Percentiles rank a stretch among this genome's conserved stretches.
phyloP scores from a whole-genome alignment of 1,140 invertebrate species.

The Rhagoletis pomonella region DNA sequence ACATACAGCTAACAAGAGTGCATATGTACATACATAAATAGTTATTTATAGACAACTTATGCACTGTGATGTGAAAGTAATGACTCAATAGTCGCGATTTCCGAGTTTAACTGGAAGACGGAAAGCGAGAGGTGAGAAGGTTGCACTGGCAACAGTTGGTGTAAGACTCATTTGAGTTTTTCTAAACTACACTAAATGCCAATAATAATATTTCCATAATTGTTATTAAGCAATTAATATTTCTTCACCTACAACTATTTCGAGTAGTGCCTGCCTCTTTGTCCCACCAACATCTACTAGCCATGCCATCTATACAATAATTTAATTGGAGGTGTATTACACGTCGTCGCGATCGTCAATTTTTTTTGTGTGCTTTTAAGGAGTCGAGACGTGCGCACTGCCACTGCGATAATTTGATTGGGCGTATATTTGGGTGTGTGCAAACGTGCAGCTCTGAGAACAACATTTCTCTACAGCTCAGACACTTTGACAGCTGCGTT shows the following conservation, averaged over 20 bases:
- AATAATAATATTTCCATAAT: too few species aligned
- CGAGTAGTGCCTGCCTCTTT: neutral
- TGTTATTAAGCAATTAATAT: too few species aligned
- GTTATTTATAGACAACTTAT: neutral
- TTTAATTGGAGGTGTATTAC: neutral
- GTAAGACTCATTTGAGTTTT: too few species aligned
- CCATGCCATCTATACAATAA: neutral
- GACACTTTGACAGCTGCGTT: slow-evolving; percentile 14
- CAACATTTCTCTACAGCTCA: neutral
- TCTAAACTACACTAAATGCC: too few species aligned
- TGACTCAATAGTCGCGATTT: slow-evolving; percentile 17
- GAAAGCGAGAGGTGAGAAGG: neutral
- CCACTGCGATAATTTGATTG: neutral
- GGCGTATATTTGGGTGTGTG: slow-evolving; percentile 14
- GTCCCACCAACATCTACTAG: neutral
- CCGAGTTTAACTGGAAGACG: neutral
- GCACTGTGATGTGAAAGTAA: neutral
- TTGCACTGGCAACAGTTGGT: neutral
- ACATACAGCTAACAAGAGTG: neutral
- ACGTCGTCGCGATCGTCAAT: neutral
- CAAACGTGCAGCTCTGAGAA: neutral
- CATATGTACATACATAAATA: neutral
- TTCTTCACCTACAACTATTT: neutral
- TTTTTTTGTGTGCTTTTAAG: neutral
- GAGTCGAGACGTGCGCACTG: slow-evolving; percentile 10